A percentile compares a stretch with the other conserved stretches of the same genome.
Conservation (phyloP, 2,113 vertebrate genomes). For the Brachypodius melanocephalos region DNA sequence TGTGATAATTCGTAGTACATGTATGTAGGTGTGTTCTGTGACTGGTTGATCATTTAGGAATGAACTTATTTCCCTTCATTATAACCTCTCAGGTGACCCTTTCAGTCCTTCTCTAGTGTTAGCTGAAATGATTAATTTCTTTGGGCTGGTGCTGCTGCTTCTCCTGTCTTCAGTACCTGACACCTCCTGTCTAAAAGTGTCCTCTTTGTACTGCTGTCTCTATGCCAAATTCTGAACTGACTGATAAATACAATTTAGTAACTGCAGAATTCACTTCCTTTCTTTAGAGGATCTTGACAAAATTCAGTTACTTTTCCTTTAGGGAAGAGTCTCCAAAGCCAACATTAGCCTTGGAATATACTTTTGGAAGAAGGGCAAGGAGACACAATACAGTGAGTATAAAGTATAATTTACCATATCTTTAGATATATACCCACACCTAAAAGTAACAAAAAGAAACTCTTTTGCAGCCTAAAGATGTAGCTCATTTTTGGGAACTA, state of each 20-base stretch:
- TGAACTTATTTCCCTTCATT: background rate
- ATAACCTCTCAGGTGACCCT: background rate
- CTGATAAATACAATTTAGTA: background rate
- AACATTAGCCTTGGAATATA: conserved; percentile 93
- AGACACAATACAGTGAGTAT: conserved; percentile 87
- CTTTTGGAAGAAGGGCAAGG: conserved; percentile 86
- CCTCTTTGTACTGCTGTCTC: background rate
- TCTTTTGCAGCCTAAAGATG: conserved; percentile 87
- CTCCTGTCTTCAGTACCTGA: background rate
- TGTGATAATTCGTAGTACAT: background rate
- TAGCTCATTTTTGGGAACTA: conserved; percentile 94
- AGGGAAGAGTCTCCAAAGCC: conserved; percentile 92
- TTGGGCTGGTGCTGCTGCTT: background rate
- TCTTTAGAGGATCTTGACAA: background rate
- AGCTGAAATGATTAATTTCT: background rate
- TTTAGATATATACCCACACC: background rate
- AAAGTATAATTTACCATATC: background rate
- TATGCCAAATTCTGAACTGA: background rate
- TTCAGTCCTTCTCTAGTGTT: background rate
- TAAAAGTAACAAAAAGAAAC: background rate
- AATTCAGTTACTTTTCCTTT: background rate
- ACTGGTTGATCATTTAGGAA: background rate
- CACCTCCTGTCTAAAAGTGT: background rate
- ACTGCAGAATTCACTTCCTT: background rate
- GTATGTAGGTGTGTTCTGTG: background rate